These are phyloP conservation scores for Cryptoprocta ferox DNA, from an alignment of 2,797 vertebrate species.

Conservation along the genomic window DNA sequence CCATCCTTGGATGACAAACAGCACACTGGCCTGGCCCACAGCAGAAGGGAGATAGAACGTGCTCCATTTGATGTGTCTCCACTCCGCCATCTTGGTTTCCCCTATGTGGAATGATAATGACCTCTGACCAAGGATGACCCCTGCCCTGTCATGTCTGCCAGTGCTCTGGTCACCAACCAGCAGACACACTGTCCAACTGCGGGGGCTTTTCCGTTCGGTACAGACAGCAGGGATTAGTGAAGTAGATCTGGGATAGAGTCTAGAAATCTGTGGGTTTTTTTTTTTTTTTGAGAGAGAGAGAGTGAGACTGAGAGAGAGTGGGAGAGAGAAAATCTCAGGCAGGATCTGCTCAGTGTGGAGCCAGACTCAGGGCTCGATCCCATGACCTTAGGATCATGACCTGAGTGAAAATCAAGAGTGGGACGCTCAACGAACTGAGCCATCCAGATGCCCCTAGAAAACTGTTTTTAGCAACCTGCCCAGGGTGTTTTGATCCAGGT, in stretches of 20 bases:
- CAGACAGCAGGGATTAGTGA: background rate
- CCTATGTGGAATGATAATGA: background rate
- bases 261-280: background rate
- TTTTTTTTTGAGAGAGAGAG: no score
- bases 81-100: background rate
- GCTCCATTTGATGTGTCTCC: background rate
- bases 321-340: no score
- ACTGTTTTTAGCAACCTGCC: background rate
- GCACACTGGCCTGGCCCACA: background rate
- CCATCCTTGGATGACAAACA: no score
- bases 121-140: background rate
- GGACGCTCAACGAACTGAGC: no score
- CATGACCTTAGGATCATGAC: no score
- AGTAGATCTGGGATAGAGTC: background rate
- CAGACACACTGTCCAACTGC: no score
- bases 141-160: background rate
- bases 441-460: no score
- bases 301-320: no score
- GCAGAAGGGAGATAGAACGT: background rate
- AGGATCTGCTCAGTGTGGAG: no score
- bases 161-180: background rate
- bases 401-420: no score
- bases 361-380: no score
- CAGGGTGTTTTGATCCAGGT: background rate
- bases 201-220: background rate